Evolutionary conservation across 2,888 invertebrate species (phyloP).

Genomic region (Philonicus albiceps): DNA sequence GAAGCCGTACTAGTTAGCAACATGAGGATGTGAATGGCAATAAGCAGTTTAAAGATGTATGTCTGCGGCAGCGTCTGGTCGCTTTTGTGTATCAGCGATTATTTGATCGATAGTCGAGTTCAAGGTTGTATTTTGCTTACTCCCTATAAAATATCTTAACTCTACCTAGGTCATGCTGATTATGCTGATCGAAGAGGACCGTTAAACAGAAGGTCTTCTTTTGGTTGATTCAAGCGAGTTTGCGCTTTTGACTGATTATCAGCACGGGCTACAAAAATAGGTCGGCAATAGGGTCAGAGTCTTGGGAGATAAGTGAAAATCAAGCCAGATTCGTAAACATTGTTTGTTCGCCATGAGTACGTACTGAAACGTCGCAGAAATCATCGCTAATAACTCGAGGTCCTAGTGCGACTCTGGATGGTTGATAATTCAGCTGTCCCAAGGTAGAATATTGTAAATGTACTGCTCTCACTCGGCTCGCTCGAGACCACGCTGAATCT

Average conservation of each 20-base stretch:
- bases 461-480: background rate
- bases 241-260: constrained; percentile 2
- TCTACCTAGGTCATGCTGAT: background rate
- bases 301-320: constrained; percentile 37
- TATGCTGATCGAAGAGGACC: background rate
- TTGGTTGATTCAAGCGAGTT: background rate
- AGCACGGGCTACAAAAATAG: constrained; percentile 36
- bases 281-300: constrained; percentile 47
- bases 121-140: background rate
- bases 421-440: constrained; percentile 30
- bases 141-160: background rate
- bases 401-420: constrained; percentile 9
- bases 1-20: background rate
- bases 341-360: background rate
- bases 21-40: background rate
- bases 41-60: background rate
- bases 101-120: constrained; percentile 10
- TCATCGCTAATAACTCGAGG: constrained; percentile 18
- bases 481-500: constrained; percentile 2
- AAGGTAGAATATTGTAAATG: constrained; percentile 10
- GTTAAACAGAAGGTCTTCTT: background rate
- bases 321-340: constrained; percentile 27
- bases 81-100: background rate
- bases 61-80: constrained; percentile 15
- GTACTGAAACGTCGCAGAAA: background rate